Base-by-base conservation (phyloP, 2,888 invertebrate genomes). In the Chalcis sispes region DNA sequence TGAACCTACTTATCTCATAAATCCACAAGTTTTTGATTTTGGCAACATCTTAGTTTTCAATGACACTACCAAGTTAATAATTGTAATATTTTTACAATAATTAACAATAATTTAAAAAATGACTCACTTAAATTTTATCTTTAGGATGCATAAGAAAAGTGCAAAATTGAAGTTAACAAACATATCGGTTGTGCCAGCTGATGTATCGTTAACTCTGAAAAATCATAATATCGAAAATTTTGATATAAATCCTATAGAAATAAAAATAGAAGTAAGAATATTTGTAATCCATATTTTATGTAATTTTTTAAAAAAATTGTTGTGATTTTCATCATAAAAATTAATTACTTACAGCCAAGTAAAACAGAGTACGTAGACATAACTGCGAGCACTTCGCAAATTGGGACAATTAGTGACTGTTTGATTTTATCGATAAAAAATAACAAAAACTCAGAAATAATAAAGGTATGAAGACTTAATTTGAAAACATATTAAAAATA, bases 391-490 rank as follows among this genome's bases (percentile, higher is more conserved):
- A 88, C 89, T 0, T 80, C 71, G 1, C 81, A 82, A 69, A 66
- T 85, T 1, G 89, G 89, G n/a, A 71, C 67, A 1, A 83, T 86
- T 64, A 76, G 82, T 0, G 85, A 87, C 54, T 80, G 77, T 23
- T 75, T 90, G 15, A 79, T 87, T 1, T 73, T 90, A 1, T 84
- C 87, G 2, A 83, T 92, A 1, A 91, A 91, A 82, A 90, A 93
- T 81, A 93, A 93, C 84, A 92, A 93, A 0, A 89, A 90, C 80
- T 89, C 92, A 46, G 89, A 92, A 42, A 83, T 85, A 4, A 89
- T 93, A 10, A 66, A 82, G 77, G 87, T 87, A 80, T 8, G n/a
- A n/a, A n/a, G n/a, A n/a, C n/a, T n/a, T n/a, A n/a, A n/a, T n/a
- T n/a, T n/a, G n/a, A n/a, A n/a, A n/a, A n/a, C n/a, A n/a, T n/a